phyloP scores from a whole-genome alignment of 1,140 invertebrate species.

The Pseudomyrmex sp. region DNA sequence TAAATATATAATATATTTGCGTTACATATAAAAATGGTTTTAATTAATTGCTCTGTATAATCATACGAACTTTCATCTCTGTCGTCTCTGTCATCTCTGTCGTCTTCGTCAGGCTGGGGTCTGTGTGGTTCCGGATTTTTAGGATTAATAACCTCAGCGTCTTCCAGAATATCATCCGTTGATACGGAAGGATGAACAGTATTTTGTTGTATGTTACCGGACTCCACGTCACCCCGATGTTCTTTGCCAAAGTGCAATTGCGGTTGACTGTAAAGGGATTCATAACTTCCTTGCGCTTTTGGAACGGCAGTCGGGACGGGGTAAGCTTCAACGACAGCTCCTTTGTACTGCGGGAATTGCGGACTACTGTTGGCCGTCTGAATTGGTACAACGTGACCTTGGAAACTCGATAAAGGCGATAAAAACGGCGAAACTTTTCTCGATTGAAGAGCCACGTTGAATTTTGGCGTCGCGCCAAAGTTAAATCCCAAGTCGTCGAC shows the following conservation, averaged over 20 bases:
- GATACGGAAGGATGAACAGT: slow-evolving; percentile 57
- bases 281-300: slow-evolving; percentile 72
- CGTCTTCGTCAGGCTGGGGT: slow-evolving; percentile 68
- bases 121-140: slow-evolving; percentile 75
- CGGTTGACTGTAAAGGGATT: slow-evolving; percentile 74
- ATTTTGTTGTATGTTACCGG: slow-evolving; percentile 11
- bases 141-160: slow-evolving; percentile 80
- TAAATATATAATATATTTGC: too few relatives aligned
- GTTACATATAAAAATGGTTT: too few relatives aligned
- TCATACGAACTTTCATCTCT: slow-evolving; percentile 59
- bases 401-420: slow-evolving; percentile 64
- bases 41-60: neutral
- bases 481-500: slow-evolving; percentile 66
- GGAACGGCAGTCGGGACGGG: slow-evolving; percentile 26
- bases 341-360: slow-evolving; percentile 75
- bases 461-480: slow-evolving; percentile 56
- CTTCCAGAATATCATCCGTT: slow-evolving; percentile 74
- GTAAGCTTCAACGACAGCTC: slow-evolving; percentile 59
- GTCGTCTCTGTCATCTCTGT: slow-evolving; percentile 53
- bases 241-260: slow-evolving; percentile 78
- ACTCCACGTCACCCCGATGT: neutral
- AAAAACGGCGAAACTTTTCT: slow-evolving; percentile 53
- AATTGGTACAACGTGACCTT: slow-evolving; percentile 71
- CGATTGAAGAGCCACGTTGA: slow-evolving; percentile 39
- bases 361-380: slow-evolving; percentile 64